Evolutionary conservation across 2,888 invertebrate genomes (phyloP), one percentile per base, ranked within the genome.

Genomic region (Timema podura): DNA sequence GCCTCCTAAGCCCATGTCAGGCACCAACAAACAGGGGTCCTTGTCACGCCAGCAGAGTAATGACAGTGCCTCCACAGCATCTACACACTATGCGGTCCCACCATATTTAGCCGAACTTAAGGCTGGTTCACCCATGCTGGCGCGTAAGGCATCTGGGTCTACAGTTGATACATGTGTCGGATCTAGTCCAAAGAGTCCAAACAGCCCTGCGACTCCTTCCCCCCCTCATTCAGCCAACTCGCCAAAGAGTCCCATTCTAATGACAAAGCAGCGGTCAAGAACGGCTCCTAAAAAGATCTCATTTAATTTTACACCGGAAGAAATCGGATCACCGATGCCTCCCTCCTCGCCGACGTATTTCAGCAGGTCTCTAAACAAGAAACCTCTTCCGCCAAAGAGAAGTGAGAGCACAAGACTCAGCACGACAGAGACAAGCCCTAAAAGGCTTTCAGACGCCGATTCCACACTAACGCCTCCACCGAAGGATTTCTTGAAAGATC

Each of bases 401-500:
- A 89, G 91, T 70, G 92, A 93, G 76, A 86, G 86, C 74, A 91
- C 91, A 0, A 85, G 88, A 65, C 82, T 92, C 5, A 65, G 67
- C 48, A 69, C 68, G 8, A 65, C 61, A 10, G 88, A 92, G 2
- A 61, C 45, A 45, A 69, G 68, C 54, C 75, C 75, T 44, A 68
- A 70, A 65, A 71, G 67, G 59, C 67, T 70, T n/a, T 68, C 71
- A n/a, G 71, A 73, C 51, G 70, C 69, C 8, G 73, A 75, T 74
- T 79, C 81, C 6, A 78, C 79, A 65, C 75, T 80, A 15, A 80
- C 81, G 3, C 91, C 91, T 9, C 92, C 91, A 5, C 81, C 81
- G 9, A 75, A 89, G 46, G 92, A 92, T 71, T 95, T 96, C 78
- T 83, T 96, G 64, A 91, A 92, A 79, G 95, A 96, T 80, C 83